Evolutionary conservation across 2,888 invertebrate species (phyloP).

Genomic region (Ceramica pisi): DNA sequence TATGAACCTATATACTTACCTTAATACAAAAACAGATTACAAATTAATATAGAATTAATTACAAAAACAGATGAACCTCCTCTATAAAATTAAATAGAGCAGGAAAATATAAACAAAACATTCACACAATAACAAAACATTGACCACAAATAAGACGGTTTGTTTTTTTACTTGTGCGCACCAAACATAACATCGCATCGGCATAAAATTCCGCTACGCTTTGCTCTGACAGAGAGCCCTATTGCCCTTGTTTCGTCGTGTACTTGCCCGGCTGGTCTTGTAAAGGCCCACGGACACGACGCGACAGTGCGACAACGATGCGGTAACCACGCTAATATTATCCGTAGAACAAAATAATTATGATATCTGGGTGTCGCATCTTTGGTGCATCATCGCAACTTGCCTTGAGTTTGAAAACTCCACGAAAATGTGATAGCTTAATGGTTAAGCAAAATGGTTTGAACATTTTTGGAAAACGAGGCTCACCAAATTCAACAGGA

Average conservation of each 20-base stretch:
- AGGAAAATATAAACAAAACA: slow-evolving; percentile 7
- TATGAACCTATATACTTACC: too few species aligned
- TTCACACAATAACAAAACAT: slow-evolving; percentile 9
- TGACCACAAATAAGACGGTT: not conserved
- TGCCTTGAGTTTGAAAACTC: too few species aligned
- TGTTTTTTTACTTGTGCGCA: not conserved
- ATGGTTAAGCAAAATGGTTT: too few species aligned
- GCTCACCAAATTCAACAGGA: not conserved
- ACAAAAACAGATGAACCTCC: not conserved
- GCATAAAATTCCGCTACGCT: slow-evolving; percentile 9
- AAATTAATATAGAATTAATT: too few species aligned
- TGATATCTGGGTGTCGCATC: too few species aligned
- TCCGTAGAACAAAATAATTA: too few species aligned
- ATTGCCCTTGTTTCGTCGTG: not conserved
- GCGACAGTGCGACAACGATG: too few species aligned
- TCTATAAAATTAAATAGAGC: not conserved
- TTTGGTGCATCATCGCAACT: too few species aligned
- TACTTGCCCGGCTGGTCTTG: not conserved
- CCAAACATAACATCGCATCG: not conserved
- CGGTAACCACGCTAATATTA: too few species aligned
- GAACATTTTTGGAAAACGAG: too few species aligned
- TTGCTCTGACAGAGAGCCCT: slow-evolving; percentile 1
- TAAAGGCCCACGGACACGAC: too few species aligned
- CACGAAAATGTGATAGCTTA: too few species aligned
- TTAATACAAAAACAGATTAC: not conserved